Percentiles rank a stretch among this genome's conserved stretches.
phyloP scores from a whole-genome alignment of 2,888 invertebrate genomes.

The Bimastos eiseni region DNA sequence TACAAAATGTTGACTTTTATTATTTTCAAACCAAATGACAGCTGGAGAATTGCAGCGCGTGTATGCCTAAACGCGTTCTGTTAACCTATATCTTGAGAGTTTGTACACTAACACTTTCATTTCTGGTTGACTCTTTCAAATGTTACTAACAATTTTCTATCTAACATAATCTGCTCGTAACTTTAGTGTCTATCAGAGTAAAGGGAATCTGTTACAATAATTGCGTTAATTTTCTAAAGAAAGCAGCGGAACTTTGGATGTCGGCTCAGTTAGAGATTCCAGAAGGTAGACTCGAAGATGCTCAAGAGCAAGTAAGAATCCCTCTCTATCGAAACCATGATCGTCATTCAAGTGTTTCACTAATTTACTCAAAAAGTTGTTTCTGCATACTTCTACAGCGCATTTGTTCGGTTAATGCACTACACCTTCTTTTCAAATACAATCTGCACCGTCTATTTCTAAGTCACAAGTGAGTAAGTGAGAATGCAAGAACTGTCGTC shows the following conservation, averaged over 20 bases:
- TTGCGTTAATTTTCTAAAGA: conserved; percentile 39
- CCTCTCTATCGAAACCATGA: neutral
- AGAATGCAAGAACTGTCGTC: no score
- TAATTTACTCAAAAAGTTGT: no score
- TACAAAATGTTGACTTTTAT: neutral
- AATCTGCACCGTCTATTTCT: no score
- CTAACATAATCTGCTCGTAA: neutral
- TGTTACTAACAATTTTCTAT: neutral
- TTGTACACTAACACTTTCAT: neutral
- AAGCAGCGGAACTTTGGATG: conserved; percentile 53
- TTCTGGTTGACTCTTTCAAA: neutral
- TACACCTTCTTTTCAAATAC: no score
- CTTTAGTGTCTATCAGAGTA: neutral
- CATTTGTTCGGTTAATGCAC: no score
- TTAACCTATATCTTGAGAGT: neutral
- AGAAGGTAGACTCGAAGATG: conserved; percentile 7
- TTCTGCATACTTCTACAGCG: no score
- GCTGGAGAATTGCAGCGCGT: neutral
- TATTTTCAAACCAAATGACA: no score
- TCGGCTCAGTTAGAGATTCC: conserved; percentile 32
- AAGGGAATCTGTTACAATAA: neutral
- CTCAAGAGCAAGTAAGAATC: neutral
- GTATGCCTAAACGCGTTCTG: neutral
- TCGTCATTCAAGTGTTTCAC: neutral
- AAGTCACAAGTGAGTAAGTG: no score